phyloP scores from a whole-genome alignment of 92 coral and sea anemone species.

The Pocillopora meandrina region DNA sequence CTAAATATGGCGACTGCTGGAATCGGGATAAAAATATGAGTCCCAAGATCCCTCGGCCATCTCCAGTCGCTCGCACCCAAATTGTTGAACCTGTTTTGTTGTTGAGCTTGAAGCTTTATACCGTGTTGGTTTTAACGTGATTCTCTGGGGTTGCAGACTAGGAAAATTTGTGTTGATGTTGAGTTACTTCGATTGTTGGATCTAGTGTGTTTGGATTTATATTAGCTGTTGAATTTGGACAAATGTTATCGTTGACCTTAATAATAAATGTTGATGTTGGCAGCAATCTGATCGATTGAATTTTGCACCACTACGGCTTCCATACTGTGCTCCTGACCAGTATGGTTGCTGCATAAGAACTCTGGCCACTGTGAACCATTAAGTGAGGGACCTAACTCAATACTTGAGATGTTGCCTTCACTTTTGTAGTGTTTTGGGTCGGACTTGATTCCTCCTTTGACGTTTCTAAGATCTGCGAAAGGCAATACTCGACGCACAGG shows the following conservation, averaged over 20 bases:
- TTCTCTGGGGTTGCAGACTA: no score
- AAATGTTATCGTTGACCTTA: no score
- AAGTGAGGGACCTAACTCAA: neutral
- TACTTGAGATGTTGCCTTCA: neutral
- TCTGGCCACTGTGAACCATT: neutral
- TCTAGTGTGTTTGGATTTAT: no score
- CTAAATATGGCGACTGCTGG: no score
- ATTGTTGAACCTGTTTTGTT: no score
- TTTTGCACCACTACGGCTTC: neutral
- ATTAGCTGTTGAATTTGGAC: no score
- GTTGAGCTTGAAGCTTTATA: no score
- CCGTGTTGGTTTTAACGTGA: no score
- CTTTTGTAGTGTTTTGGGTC: neutral
- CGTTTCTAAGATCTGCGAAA: neutral
- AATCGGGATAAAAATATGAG: no score
- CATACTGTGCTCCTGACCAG: neutral
- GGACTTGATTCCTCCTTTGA: neutral
- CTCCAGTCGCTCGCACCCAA: neutral
- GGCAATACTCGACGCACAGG: constrained; percentile 9
- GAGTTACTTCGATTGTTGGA: no score
- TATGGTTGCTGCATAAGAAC: neutral
- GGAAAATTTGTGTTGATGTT: no score
- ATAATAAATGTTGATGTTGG: no score
- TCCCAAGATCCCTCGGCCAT: neutral
- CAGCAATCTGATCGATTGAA: neutral